Conservation (phyloP, 2,888 invertebrate genomes). For the Pegoplata infirma region DNA sequence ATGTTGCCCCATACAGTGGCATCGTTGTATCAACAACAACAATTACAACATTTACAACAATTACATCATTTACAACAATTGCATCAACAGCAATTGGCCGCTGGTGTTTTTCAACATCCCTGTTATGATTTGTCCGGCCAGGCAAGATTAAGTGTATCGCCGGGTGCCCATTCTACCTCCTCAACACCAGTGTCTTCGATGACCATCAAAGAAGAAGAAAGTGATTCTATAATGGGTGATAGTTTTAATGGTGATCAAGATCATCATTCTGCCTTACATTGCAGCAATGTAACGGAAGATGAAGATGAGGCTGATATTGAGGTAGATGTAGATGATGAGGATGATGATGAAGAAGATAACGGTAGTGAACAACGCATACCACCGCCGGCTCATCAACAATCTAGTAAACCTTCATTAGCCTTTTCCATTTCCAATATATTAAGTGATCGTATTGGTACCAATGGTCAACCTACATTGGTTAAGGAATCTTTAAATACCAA, state of each 20-base stretch:
- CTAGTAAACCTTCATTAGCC: conserved; percentile 74
- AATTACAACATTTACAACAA: conserved; percentile 74
- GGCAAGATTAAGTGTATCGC: conserved; percentile 69
- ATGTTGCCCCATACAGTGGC: conserved; percentile 68
- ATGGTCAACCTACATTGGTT: too few relatives aligned
- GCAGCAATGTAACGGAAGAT: conserved; percentile 67
- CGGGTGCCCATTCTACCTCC: conserved; percentile 69
- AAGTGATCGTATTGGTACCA: conserved; percentile 77
- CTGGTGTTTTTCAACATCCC: conserved; percentile 69
- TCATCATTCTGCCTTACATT: conserved; percentile 65
- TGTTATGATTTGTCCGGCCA: conserved; percentile 67
- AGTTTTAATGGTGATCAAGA: conserved; percentile 71
- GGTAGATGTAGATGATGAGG: conserved; percentile 69
- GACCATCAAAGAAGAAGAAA: conserved; percentile 77
- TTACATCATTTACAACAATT: conserved; percentile 73
- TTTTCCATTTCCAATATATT: conserved; percentile 78
- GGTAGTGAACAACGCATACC: conserved; percentile 69
- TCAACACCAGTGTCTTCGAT: conserved; percentile 71
- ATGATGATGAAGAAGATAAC: conserved; percentile 71
- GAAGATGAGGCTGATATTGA: conserved; percentile 71
- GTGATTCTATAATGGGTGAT: conserved; percentile 76
- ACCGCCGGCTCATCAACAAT: conserved; percentile 74
- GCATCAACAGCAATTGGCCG: conserved; percentile 72
- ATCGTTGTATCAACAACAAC: conserved; percentile 72
- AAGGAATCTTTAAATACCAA: conserved; percentile 42